Evolutionary conservation across 2,888 invertebrate species (phyloP).

Genomic region (Chrysolina oricalcia): DNA sequence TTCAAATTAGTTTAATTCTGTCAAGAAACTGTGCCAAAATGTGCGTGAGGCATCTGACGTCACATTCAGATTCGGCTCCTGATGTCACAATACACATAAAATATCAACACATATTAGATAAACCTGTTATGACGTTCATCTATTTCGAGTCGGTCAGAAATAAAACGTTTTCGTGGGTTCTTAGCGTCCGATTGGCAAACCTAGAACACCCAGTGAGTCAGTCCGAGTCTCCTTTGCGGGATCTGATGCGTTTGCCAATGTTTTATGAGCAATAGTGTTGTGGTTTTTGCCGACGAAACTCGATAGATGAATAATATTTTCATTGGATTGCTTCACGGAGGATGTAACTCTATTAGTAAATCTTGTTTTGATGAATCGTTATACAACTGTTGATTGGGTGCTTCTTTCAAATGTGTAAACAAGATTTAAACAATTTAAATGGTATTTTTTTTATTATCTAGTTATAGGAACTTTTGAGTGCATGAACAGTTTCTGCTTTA

Average conservation of each 20-base stretch:
- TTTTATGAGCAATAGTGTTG: background rate
- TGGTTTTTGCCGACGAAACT: background rate
- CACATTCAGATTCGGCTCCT: background rate
- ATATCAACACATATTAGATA: background rate
- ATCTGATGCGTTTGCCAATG: background rate
- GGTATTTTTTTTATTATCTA: too few species aligned
- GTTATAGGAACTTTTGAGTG: too few species aligned
- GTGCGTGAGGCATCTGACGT: constrained; percentile 7
- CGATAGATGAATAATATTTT: background rate
- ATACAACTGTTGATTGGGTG: too few species aligned
- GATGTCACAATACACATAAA: constrained; percentile 7
- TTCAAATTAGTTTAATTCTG: too few species aligned
- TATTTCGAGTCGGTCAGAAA: constrained; percentile 15
- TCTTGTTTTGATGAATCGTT: too few species aligned
- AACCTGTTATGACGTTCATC: background rate
- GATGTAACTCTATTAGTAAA: background rate
- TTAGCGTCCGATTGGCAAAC: background rate
- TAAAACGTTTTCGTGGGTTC: constrained; percentile 19
- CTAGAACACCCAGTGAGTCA: background rate
- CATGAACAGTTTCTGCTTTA: too few species aligned
- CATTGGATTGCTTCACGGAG: background rate
- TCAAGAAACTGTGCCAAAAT: background rate
- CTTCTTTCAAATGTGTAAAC: too few species aligned
- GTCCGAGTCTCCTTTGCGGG: background rate
- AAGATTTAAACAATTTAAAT: too few species aligned